A percentile compares a stretch with the other conserved stretches of the same genome.
Conservation (phyloP, 2,113 vertebrate genomes). For the Gavialis gangeticus region DNA sequence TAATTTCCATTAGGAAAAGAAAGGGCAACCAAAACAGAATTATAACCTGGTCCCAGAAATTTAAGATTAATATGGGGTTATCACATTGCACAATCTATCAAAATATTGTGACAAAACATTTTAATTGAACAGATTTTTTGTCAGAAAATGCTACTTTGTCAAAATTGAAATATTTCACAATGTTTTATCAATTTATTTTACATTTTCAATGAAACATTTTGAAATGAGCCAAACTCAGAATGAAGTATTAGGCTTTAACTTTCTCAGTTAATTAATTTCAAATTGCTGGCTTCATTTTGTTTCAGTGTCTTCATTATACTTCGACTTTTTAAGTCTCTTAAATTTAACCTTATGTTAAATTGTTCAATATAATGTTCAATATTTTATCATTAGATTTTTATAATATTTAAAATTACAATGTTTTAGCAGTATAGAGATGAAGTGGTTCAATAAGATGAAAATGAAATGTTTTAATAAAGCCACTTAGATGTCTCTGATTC, state of each 20-base stretch:
- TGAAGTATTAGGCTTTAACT: not conserved
- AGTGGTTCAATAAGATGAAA: not conserved
- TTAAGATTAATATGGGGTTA: slow-evolving; percentile 3
- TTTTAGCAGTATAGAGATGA: not conserved
- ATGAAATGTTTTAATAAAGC: not conserved
- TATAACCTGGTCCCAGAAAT: not conserved
- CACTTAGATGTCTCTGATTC: not conserved
- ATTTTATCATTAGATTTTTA: not conserved
- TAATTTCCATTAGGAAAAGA: not conserved
- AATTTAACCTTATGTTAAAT: not conserved
- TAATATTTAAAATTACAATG: not conserved
- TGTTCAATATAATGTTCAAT: not conserved
- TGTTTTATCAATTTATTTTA: not conserved
- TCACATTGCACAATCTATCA: not conserved
- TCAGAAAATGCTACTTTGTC: not conserved
- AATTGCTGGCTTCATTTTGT: too few species aligned
- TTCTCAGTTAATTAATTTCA: not conserved
- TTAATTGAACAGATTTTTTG: not conserved
- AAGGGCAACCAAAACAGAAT: not conserved
- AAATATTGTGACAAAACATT: not conserved
- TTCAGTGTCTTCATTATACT: too few species aligned
- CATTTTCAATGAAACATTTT: not conserved
- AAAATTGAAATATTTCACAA: slow-evolving; percentile 3
- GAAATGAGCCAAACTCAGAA: not conserved
- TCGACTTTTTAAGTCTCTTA: too few species aligned